Conservation (phyloP, 2,888 invertebrate species). For the Ochropacha duplaris region DNA sequence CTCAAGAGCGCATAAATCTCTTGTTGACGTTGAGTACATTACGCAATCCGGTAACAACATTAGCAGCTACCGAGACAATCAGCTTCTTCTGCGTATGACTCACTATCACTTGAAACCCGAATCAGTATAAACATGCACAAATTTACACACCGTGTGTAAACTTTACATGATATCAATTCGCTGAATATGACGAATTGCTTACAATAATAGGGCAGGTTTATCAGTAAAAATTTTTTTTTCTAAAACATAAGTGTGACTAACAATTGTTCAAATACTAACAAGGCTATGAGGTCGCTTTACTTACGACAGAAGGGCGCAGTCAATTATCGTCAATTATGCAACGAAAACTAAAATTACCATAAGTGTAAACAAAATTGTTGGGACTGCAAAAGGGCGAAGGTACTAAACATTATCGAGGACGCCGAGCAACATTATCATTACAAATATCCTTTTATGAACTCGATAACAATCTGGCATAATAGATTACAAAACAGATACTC, state of each 20-base stretch:
- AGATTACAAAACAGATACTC: conserved; percentile 42
- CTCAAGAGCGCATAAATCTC: conserved; percentile 46
- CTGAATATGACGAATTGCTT: conserved; percentile 22
- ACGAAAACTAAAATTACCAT: conserved; percentile 31
- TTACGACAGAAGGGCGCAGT: conserved; percentile 47
- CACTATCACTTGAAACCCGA: conserved; percentile 33
- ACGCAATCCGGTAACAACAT: conserved; percentile 43
- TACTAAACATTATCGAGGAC: conserved; percentile 28
- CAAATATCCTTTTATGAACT: conserved; percentile 28
- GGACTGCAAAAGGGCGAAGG: conserved; percentile 43
- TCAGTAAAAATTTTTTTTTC: conserved; percentile 23
- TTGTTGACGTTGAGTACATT: conserved; percentile 31
- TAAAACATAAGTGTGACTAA: conserved; percentile 37
- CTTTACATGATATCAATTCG: conserved; percentile 32
- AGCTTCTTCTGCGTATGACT: conserved; percentile 36
- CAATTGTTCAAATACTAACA: conserved; percentile 19
- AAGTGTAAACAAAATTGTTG: conserved; percentile 59
- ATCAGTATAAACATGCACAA: conserved; percentile 32
- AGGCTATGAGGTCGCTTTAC: conserved; percentile 36
- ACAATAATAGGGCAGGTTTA: conserved; percentile 24
- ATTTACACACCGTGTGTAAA: conserved; percentile 25
- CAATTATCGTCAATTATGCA: conserved; percentile 56
- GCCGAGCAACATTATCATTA: conserved; percentile 18
- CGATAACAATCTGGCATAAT: conserved; percentile 37
- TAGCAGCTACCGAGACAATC: conserved; percentile 28